phyloP scores from a whole-genome alignment of 2,797 vertebrate species.

The Coreius guichenoti region DNA sequence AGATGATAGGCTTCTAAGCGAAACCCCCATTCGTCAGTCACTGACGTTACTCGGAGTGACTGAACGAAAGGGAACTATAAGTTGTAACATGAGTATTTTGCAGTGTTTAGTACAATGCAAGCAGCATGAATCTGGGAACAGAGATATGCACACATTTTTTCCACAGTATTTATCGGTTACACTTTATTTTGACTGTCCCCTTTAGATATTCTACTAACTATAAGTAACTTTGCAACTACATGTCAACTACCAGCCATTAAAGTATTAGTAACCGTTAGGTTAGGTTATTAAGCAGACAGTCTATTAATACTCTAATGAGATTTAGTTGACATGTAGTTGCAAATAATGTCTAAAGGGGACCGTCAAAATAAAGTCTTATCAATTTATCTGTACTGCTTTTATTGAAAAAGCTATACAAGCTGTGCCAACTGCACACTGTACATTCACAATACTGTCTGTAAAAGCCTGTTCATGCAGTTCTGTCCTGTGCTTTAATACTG shows the following conservation, averaged over 20 bases:
- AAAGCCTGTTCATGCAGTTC: neutral
- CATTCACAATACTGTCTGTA: neutral
- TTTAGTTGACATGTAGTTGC: neutral
- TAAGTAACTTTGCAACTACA: no score
- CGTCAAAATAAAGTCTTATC: neutral
- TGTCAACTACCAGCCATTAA: no score
- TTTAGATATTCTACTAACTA: no score
- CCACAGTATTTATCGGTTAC: no score
- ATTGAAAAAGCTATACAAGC: neutral
- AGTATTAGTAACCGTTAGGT: no score
- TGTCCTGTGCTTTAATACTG: slow-evolving; percentile 1
- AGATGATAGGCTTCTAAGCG: no score
- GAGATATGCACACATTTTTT: neutral
- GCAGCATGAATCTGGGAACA: neutral
- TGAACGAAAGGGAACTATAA: no score
- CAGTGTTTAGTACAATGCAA: neutral
- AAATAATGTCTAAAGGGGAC: neutral
- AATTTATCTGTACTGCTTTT: slow-evolving; percentile 1
- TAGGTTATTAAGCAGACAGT: no score
- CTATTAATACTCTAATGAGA: no score
- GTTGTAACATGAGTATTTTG: neutral
- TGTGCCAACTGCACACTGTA: neutral
- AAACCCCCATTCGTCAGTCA: no score
- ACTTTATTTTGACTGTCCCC: no score
- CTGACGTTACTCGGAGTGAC: no score